Conservation (phyloP, 2,113 vertebrate species). For the Theristicus caerulescens region DNA sequence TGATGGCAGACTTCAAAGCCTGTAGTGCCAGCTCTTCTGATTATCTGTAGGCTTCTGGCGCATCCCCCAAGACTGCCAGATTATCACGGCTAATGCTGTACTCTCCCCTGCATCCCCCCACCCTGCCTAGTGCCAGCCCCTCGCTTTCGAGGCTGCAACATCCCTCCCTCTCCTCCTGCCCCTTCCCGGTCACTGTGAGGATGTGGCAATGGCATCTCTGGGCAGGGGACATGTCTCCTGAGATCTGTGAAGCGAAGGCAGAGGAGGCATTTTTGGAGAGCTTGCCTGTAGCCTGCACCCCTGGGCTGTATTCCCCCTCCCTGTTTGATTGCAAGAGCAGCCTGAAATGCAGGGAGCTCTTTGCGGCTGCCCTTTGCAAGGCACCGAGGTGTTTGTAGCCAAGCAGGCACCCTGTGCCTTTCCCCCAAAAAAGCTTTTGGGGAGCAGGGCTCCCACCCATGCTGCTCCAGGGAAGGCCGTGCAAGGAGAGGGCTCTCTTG, state of each 20-base stretch:
- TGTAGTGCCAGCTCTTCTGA: background rate
- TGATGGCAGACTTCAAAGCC: slow-evolving; percentile 51
- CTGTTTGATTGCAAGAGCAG: accelerated
- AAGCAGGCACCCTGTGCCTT: accelerated
- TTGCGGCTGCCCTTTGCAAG: background rate
- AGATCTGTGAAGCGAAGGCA: background rate
- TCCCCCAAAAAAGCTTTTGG: background rate
- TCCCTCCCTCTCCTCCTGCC: background rate
- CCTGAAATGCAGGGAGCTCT: background rate
- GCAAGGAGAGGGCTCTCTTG: background rate
- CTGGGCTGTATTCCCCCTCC: background rate
- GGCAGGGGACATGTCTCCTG: background rate
- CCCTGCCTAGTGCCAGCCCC: background rate
- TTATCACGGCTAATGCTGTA: slow-evolving; percentile 29
- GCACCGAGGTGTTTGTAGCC: background rate
- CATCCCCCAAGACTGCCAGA: slow-evolving; percentile 21
- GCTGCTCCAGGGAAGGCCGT: background rate
- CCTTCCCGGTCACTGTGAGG: background rate
- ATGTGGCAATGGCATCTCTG: background rate
- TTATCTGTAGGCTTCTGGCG: slow-evolving; percentile 22
- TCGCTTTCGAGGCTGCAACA: background rate
- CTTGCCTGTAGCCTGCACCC: background rate
- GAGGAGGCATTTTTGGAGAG: background rate
- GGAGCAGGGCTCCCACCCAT: background rate
- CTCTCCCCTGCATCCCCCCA: background rate